Evolutionary conservation across 2,113 vertebrate species (phyloP).

Genomic region (Acinonyx jubatus): DNA sequence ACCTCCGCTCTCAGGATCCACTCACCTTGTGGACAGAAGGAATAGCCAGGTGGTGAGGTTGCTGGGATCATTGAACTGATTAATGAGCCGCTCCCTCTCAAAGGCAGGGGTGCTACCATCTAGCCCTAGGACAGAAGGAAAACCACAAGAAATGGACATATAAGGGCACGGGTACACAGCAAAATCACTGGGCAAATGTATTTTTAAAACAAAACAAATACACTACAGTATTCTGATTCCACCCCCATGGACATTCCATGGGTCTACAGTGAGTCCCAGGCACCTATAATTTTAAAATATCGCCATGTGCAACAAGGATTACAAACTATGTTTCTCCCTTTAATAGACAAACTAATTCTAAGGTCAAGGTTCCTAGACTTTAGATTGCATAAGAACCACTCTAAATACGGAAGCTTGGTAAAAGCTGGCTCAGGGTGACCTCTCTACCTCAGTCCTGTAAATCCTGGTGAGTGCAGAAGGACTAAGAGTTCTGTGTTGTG

Average conservation of each 20-base stretch:
- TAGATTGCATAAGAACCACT: background rate
- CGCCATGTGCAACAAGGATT: background rate
- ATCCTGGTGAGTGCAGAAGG: background rate
- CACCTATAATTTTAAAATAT: background rate
- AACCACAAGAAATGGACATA: background rate
- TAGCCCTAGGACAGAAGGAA: conserved; percentile 86
- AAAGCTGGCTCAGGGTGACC: background rate
- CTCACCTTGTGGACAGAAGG: conserved; percentile 96
- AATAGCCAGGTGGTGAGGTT: conserved; percentile 94
- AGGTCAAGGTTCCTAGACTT: background rate
- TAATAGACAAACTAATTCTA: background rate
- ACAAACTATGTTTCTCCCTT: background rate
- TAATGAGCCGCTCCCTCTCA: conserved; percentile 97
- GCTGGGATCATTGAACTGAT: conserved; percentile 97
- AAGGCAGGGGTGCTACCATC: conserved; percentile 98
- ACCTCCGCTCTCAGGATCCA: conserved; percentile 6
- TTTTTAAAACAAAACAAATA: conserved; percentile 30
- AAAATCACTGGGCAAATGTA: background rate
- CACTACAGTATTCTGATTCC: background rate
- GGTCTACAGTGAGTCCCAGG: background rate
- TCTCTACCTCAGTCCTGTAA: background rate
- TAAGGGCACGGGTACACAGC: background rate
- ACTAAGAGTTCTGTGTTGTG: background rate
- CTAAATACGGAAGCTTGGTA: background rate
- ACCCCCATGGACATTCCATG: background rate